These are phyloP conservation scores for Amblyopsis hoosieri DNA, from an alignment of 2,797 vertebrate genomes.

Conservation along the genomic window DNA sequence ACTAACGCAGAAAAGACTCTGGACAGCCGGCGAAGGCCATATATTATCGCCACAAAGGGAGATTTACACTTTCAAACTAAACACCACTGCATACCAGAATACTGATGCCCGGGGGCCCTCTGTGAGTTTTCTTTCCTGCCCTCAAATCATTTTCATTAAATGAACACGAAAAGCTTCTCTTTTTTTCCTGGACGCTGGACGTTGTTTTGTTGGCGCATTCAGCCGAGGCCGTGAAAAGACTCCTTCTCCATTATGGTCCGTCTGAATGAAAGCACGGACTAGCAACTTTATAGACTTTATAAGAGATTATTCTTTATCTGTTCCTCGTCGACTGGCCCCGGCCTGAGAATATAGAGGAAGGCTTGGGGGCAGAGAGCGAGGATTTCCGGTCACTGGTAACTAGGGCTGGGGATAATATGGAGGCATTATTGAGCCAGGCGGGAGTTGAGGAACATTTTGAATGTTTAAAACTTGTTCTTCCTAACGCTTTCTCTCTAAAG, in stretches of 20 bases:
- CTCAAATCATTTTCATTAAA: constrained; percentile 96
- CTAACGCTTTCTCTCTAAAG: not conserved
- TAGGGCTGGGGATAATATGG: too few relatives aligned
- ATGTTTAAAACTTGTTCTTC: not conserved
- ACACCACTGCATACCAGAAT: constrained; percentile 96
- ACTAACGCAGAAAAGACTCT: constrained; percentile 97
- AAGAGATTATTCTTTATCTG: constrained; percentile 74
- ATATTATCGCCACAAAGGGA: constrained; percentile 97
- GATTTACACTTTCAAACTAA: constrained; percentile 99
- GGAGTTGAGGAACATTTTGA: too few relatives aligned
- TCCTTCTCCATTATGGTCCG: constrained; percentile 87
- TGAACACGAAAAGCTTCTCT: constrained; percentile 95
- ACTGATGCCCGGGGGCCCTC: constrained; percentile 81
- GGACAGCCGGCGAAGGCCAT: constrained; percentile 97
- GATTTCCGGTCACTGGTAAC: constrained; percentile 13
- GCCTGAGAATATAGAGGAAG: constrained; percentile 50
- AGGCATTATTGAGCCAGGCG: too few relatives aligned
- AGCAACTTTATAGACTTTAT: constrained; percentile 77
- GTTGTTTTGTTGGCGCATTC: constrained; percentile 92
- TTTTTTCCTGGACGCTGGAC: constrained; percentile 79
- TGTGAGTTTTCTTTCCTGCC: constrained; percentile 67
- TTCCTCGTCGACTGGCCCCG: constrained; percentile 58
- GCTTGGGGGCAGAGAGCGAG: constrained; percentile 54
- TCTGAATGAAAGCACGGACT: constrained; percentile 80
- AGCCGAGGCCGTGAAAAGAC: constrained; percentile 85